These are phyloP conservation scores for Melanocharis versteri DNA, from an alignment of 2,113 vertebrate genomes.

Conservation along the genomic window DNA sequence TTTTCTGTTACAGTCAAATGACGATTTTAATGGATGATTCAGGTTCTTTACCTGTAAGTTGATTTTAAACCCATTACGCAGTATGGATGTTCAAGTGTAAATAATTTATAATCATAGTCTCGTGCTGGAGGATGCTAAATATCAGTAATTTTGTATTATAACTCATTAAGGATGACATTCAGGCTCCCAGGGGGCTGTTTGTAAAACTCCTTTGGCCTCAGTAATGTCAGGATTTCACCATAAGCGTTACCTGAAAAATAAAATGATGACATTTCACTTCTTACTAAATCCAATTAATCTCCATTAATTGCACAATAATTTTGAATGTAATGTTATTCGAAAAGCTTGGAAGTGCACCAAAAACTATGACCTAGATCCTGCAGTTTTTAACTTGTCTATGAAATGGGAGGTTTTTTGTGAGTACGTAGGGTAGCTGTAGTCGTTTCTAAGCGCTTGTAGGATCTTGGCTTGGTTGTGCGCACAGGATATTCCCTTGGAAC, in stretches of 20 bases:
- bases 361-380: neutral
- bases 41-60: neutral
- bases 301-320: neutral
- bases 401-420: neutral
- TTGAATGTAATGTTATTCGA: neutral
- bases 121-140: neutral
- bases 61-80: neutral
- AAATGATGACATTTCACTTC: neutral
- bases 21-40: neutral
- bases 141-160: slow-evolving; percentile 31
- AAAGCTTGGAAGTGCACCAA: neutral
- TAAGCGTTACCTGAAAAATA: neutral
- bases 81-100: slow-evolving; percentile 15
- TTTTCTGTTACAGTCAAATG: neutral
- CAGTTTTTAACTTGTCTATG: neutral
- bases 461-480: neutral
- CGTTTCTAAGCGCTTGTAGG: neutral
- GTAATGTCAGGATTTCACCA: neutral
- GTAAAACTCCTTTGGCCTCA: neutral
- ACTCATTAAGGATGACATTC: neutral
- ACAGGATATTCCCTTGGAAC: neutral
- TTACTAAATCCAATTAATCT: neutral
- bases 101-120: slow-evolving; percentile 8
- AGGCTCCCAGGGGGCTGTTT: neutral
- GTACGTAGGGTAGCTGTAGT: neutral